Conservation (phyloP, 2,113 vertebrate species). For the Corythornis madagascariensis region DNA sequence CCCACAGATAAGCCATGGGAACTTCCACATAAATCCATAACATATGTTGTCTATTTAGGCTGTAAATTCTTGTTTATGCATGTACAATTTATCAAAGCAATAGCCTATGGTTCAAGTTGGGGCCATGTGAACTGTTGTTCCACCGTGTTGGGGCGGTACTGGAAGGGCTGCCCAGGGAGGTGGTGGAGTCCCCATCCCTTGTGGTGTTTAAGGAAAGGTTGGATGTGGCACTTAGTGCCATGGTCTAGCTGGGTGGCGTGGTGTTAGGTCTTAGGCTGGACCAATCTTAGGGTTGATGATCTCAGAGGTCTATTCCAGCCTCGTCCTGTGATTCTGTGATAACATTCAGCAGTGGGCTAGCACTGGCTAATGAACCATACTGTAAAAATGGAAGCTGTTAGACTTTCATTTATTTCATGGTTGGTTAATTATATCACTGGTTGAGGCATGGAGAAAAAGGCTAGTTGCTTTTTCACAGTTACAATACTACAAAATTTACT, state of each 20-base stretch:
- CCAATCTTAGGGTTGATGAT: no score
- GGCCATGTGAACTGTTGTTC: neutral
- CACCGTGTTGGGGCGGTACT: no score
- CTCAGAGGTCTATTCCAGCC: no score
- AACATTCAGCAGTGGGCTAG: neutral
- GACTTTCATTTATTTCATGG: neutral
- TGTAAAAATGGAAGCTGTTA: neutral
- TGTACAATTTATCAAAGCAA: neutral
- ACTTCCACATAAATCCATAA: neutral
- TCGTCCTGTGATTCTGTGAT: no score
- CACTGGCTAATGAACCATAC: neutral
- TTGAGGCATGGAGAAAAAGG: neutral
- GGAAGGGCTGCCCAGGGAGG: no score
- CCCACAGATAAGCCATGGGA: neutral
- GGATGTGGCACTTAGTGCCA: no score
- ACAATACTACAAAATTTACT: neutral
- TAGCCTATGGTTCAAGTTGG: neutral
- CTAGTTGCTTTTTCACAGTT: neutral
- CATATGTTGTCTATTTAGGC: neutral
- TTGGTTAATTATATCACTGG: neutral
- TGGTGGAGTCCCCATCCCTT: no score
- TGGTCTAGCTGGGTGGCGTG: no score
- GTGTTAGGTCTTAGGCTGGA: no score
- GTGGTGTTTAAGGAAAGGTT: no score
- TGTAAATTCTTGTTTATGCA: neutral